A percentile compares a stretch with the other conserved stretches of the same genome.
Evolutionary conservation across 1,140 invertebrate species (phyloP).

Genomic region (Bactericera cockerelli): DNA sequence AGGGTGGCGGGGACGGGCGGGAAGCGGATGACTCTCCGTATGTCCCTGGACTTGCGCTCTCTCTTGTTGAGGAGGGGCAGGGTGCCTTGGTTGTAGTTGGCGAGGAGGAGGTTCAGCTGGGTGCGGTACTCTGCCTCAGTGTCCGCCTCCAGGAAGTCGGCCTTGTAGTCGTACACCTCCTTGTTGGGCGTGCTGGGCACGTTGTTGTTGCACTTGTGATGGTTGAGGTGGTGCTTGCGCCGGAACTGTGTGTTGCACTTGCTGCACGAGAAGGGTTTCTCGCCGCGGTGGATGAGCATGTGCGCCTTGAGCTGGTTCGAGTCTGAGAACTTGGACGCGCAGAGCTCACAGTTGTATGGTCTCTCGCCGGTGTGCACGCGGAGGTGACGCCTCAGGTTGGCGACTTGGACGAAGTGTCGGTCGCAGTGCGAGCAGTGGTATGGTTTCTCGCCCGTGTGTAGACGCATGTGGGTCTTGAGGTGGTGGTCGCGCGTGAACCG

Average conservation of each 20-base stretch:
- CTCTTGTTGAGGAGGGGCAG: conserved; percentile 11
- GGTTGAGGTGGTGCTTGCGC: conserved; percentile 63
- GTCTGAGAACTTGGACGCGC: conserved; percentile 78
- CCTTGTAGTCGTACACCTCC: conserved; percentile 9
- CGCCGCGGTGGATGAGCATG: conserved; percentile 70
- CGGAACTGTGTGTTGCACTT: conserved; percentile 60
- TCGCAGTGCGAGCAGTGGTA: conserved; percentile 85
- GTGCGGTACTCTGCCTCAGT: conserved; percentile 11
- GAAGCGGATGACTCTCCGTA: conserved; percentile 25
- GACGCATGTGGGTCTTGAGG: conserved; percentile 78
- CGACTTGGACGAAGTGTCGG: conserved; percentile 82
- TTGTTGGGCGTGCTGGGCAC: conserved; percentile 3
- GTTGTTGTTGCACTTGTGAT: conserved; percentile 35
- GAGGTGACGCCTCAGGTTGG: conserved; percentile 81
- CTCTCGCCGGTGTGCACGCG: conserved; percentile 91
- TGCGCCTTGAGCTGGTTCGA: conserved; percentile 89
- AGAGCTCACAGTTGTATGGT: conserved; percentile 82
- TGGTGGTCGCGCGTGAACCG: conserved; percentile 93
- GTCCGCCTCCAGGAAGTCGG: conserved; percentile 7
- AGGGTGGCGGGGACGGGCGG: conserved; percentile 23
- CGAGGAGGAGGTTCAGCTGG: conserved; percentile 4
- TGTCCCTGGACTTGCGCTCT: conserved; percentile 28
- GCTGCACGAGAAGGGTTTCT: conserved; percentile 71
- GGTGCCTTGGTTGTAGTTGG: conserved; percentile 12
- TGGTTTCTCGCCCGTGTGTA: conserved; percentile 87